Evolutionary conservation across 2,797 vertebrate species (phyloP).

Genomic region (Micrastur ruficollis): DNA sequence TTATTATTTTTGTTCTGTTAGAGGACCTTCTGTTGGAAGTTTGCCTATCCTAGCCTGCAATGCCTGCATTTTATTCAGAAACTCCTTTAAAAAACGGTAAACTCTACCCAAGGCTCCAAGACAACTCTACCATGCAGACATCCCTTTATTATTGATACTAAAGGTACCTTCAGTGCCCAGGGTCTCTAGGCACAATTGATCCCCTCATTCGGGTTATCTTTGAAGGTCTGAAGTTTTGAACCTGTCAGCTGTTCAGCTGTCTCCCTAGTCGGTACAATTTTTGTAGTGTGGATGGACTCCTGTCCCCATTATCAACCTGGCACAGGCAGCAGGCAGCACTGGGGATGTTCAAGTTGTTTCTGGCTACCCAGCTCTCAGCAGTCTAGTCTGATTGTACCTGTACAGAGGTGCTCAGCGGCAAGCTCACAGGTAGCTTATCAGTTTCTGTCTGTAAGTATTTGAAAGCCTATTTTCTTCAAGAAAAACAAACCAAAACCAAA

Average conservation of each 20-base stretch:
- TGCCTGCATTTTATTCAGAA: neutral
- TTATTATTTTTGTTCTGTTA: neutral
- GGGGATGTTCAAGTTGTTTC: neutral
- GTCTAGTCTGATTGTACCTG: neutral
- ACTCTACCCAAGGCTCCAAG: neutral
- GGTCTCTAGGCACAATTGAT: neutral
- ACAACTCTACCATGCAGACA: neutral
- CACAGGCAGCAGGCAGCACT: neutral
- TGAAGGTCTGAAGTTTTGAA: neutral
- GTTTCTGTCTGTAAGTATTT: neutral
- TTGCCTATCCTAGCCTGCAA: neutral
- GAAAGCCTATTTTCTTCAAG: neutral
- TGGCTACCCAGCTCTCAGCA: neutral
- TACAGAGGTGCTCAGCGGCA: neutral
- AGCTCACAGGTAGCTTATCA: neutral
- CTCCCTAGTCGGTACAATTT: neutral
- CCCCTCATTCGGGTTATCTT: neutral
- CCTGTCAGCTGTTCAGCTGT: accelerated
- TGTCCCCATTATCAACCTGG: neutral
- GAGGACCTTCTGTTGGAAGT: neutral
- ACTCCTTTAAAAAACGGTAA: neutral
- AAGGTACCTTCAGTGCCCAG: neutral
- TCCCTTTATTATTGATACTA: accelerated
- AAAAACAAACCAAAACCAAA: neutral
- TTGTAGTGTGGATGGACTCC: neutral